Evolutionary conservation across 2,113 vertebrate species (phyloP).

Genomic region (Sapajus apella): DNA sequence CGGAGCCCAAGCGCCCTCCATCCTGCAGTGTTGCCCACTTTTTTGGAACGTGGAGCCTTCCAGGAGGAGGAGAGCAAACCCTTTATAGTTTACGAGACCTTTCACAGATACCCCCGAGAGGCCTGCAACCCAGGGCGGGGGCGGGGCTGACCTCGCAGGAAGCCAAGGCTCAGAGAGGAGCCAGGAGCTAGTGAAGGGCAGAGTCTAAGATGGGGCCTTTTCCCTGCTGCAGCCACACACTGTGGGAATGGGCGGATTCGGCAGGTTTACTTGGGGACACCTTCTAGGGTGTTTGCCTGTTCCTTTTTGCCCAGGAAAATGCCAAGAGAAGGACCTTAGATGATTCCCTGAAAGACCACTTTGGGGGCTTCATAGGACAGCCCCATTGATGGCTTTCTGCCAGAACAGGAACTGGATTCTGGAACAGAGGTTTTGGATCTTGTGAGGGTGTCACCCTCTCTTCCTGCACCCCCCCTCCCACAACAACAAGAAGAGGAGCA

Average conservation of each 20-base stretch:
- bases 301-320: background rate
- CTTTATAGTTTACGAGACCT: background rate
- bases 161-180: background rate
- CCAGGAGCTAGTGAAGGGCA: rapidly evolving
- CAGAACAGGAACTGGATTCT: background rate
- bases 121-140: rapidly evolving
- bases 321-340: background rate
- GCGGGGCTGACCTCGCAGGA: background rate
- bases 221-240: rapidly evolving
- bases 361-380: background rate
- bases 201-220: background rate
- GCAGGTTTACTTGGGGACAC: background rate
- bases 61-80: background rate
- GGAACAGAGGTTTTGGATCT: background rate
- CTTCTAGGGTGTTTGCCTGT: background rate
- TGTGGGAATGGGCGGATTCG: rapidly evolving
- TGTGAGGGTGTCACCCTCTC: background rate
- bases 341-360: background rate
- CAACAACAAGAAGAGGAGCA: background rate
- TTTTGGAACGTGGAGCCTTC: background rate
- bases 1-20: rapidly evolving
- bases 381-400: background rate
- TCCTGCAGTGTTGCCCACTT: background rate
- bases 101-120: rapidly evolving
- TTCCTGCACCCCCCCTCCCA: rapidly evolving